Evolutionary conservation across 2,797 vertebrate species (phyloP).

Genomic region (Chanos chanos): DNA sequence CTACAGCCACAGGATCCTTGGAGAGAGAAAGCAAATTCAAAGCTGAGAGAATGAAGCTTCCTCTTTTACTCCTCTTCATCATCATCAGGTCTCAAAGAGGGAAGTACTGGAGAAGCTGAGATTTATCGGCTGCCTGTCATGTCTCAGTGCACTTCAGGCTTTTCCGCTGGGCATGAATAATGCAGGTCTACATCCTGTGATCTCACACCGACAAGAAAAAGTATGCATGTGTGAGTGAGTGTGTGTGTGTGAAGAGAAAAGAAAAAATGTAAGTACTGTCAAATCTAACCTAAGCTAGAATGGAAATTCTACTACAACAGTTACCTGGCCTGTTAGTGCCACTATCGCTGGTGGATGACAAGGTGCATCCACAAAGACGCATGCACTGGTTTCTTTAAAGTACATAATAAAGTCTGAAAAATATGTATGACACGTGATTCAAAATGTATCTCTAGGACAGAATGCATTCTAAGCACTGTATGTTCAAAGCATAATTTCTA

Average conservation of each 20-base stretch:
- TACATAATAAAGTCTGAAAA: too few species aligned
- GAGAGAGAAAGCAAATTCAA: too few species aligned
- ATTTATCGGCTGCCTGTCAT: conserved; percentile 26
- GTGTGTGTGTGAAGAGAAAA: not conserved
- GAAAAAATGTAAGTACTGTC: not conserved
- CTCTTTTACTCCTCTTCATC: not conserved
- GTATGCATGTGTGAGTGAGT: not conserved
- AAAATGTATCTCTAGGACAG: not conserved
- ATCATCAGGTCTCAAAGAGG: conserved; percentile 13
- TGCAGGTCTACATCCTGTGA: conserved; percentile 16
- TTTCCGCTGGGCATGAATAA: conserved; percentile 39
- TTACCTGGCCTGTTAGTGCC: too few species aligned
- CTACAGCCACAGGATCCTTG: too few species aligned
- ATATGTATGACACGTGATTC: too few species aligned
- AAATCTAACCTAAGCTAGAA: too few species aligned
- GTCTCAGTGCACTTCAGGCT: conserved; percentile 25
- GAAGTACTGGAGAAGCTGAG: not conserved
- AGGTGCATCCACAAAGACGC: too few species aligned
- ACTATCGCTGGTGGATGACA: too few species aligned
- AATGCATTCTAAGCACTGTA: not conserved
- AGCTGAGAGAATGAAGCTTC: not conserved
- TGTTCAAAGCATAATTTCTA: too few species aligned
- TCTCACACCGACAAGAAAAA: conserved; percentile 19
- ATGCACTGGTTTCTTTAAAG: too few species aligned
- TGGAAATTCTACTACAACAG: too few species aligned